Evolutionary conservation across 2,888 invertebrate genomes (phyloP).

Genomic region (Cantharis flavilabris): DNA sequence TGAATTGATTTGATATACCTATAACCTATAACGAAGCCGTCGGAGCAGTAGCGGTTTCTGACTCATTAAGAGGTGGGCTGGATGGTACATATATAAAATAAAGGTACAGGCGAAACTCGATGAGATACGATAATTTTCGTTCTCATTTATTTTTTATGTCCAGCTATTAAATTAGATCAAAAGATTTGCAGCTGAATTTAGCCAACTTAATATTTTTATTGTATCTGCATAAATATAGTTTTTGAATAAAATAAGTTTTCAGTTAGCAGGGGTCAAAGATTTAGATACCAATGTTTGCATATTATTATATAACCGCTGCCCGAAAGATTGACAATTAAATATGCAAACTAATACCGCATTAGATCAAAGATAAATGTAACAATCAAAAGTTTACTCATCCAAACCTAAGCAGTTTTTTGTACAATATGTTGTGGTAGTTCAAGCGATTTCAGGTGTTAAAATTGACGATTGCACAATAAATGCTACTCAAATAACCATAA

Average conservation of each 20-base stretch:
- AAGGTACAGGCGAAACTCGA: constrained; percentile 11
- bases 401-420: background rate
- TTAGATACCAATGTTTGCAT: background rate
- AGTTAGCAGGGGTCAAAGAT: background rate
- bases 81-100: constrained; percentile 13
- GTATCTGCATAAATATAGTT: background rate
- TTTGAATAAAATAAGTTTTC: background rate
- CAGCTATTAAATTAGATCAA: background rate
- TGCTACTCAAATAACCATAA: background rate
- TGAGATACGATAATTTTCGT: constrained; percentile 19
- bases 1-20: constrained; percentile 3
- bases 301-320: background rate
- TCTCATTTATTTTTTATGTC: constrained; percentile 3
- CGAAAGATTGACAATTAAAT: background rate
- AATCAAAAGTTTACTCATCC: background rate
- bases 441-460: background rate
- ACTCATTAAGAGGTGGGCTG: constrained; percentile 21
- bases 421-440: background rate
- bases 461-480: background rate
- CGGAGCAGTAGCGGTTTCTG: constrained; percentile 19
- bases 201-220: background rate
- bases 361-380: background rate
- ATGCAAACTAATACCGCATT: background rate
- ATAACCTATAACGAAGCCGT: constrained; percentile 17
- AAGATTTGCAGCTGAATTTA: background rate